A percentile compares a stretch with the other conserved stretches of the same genome.
phyloP scores from a whole-genome alignment of 2,113 vertebrate species.

The Hippolais icterina region DNA sequence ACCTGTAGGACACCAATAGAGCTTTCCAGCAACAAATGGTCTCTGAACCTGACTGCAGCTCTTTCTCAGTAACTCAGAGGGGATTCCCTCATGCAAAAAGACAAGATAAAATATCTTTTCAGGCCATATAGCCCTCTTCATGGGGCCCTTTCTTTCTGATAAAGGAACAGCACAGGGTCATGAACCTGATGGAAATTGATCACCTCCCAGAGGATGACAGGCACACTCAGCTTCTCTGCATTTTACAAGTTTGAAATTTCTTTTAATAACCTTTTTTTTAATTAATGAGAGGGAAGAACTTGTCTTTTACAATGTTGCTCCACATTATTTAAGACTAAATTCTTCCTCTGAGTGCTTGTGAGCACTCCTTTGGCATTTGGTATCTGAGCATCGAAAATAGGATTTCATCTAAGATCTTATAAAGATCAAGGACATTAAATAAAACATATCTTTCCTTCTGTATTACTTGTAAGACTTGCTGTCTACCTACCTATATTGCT shows the following conservation, averaged over 20 bases:
- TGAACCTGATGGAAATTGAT: neutral
- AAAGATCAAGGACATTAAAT: neutral
- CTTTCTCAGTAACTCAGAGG: neutral
- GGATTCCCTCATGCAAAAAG: neutral
- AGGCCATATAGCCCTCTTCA: neutral
- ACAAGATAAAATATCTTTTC: neutral
- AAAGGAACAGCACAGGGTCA: neutral
- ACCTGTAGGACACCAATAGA: neutral
- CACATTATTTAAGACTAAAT: neutral
- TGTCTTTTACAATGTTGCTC: neutral
- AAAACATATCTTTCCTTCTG: neutral
- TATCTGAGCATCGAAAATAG: neutral
- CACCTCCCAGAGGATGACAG: neutral
- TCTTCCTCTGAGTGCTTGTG: neutral
- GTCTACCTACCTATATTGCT: neutral
- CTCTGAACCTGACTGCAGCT: neutral
- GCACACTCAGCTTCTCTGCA: neutral
- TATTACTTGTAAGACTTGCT: neutral
- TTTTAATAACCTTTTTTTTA: neutral
- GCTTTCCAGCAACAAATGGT: neutral
- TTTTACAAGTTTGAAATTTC: neutral
- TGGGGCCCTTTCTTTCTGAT: accelerated
- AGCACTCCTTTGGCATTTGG: neutral
- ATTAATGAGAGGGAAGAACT: neutral
- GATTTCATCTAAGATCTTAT: neutral